phyloP scores from a whole-genome alignment of 1,140 invertebrate species.

The Goniozus legneri region DNA sequence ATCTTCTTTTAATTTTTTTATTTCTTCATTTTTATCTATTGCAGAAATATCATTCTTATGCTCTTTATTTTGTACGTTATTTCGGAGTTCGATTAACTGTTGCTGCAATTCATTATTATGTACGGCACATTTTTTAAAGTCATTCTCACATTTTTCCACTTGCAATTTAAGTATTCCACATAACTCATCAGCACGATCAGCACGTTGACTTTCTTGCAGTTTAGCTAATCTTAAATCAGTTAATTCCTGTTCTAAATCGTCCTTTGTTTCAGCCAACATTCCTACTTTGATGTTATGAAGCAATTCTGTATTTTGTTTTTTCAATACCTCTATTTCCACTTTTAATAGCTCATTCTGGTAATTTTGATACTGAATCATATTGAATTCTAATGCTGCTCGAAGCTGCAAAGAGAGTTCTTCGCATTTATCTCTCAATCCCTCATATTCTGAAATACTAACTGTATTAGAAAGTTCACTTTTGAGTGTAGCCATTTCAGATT shows the following conservation, averaged over 20 bases:
- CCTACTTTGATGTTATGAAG: conserved; percentile 15
- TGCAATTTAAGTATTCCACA: conserved; percentile 49
- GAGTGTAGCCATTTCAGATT: conserved; percentile 30
- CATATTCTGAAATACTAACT: conserved; percentile 30
- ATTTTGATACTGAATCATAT: conserved; percentile 16
- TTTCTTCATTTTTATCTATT: conserved; percentile 20
- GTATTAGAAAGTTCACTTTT: conserved; percentile 36
- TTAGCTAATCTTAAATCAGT: conserved; percentile 29
- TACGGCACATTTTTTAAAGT: conserved; percentile 31
- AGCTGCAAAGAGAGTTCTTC: conserved; percentile 42
- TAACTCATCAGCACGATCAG: conserved; percentile 31
- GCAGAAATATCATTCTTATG: conserved; percentile 27
- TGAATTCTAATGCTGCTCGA: conserved; percentile 34
- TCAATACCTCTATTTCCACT: conserved; percentile 26
- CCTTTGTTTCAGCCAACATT: background rate
- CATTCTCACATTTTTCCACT: conserved; percentile 43
- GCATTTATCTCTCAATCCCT: conserved; percentile 40
- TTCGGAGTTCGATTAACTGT: conserved; percentile 42
- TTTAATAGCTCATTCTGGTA: conserved; percentile 21
- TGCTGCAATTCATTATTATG: conserved; percentile 45
- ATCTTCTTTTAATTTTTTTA: conserved; percentile 21
- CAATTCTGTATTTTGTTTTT: conserved; percentile 34
- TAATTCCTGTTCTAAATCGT: conserved; percentile 10
- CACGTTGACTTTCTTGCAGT: conserved; percentile 44
- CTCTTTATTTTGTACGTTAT: conserved; percentile 40